Conservation (phyloP, 2,113 vertebrate species). For the Lasiurus cinereus region DNA sequence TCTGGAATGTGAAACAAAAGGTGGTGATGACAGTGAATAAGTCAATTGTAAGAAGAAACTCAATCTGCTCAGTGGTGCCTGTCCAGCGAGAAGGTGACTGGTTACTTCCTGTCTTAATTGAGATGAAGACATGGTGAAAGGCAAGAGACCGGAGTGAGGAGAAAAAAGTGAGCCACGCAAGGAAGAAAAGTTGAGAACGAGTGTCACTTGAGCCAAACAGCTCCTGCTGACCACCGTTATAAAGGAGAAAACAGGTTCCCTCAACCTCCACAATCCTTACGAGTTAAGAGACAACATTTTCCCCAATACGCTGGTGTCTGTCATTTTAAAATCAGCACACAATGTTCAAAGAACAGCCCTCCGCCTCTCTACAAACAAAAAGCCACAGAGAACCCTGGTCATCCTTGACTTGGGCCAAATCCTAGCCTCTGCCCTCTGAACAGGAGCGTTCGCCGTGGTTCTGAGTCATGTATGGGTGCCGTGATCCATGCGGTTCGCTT, state of each 20-base stretch:
- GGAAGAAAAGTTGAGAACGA: background rate
- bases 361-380: background rate
- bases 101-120: background rate
- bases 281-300: background rate
- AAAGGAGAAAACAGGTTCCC: background rate
- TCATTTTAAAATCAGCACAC: background rate
- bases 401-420: background rate
- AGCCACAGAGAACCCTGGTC: background rate
- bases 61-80: too few relatives aligned
- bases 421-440: background rate
- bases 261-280: background rate
- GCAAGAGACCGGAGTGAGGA: background rate
- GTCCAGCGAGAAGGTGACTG: background rate
- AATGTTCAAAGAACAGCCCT: background rate
- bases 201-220: background rate
- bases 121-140: background rate
- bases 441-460: background rate
- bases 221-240: background rate
- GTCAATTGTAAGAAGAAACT: background rate
- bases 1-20: background rate
- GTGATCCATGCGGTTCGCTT: slow-evolving; percentile 27
- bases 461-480: background rate
- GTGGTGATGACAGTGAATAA: background rate
- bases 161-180: background rate
- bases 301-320: background rate